phyloP scores from a whole-genome alignment of 2,888 invertebrate species.

The Empis livida region DNA sequence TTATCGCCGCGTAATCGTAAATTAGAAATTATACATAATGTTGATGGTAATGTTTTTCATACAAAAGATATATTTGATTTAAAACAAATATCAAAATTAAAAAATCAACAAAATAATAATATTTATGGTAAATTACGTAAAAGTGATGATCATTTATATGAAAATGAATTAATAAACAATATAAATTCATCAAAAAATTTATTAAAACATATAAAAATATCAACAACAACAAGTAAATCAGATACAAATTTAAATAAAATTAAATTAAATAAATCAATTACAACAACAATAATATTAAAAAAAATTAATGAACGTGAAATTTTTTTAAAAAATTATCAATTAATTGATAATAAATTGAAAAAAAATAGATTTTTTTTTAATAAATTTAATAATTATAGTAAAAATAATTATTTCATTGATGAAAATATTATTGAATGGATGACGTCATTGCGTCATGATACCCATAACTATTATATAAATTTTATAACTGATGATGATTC shows the following conservation, averaged over 20 bases:
- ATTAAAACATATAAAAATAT: not conserved
- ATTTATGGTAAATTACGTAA: conserved; percentile 26
- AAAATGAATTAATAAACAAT: not conserved
- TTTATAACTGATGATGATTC: conserved; percentile 15
- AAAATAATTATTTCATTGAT: too few species aligned
- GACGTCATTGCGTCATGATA: conserved; percentile 27
- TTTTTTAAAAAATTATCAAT: too few species aligned
- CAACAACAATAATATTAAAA: too few species aligned
- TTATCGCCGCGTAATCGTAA: conserved; percentile 11
- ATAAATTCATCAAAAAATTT: not conserved
- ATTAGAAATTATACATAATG: conserved; percentile 31
- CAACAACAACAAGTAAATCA: conserved; percentile 4
- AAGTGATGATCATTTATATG: conserved; percentile 11
- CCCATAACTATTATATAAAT: conserved; percentile 21
- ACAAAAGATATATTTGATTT: conserved; percentile 33
- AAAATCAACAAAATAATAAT: conserved; percentile 16
- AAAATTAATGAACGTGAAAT: too few species aligned
- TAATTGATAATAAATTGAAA: too few species aligned
- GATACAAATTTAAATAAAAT: conserved; percentile 6
- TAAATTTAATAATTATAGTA: too few species aligned
- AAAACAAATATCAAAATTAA: conserved; percentile 28
- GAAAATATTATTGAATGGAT: conserved; percentile 31
- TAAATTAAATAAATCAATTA: not conserved
- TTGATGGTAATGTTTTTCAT: conserved; percentile 29
- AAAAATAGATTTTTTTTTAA: too few species aligned